Percentiles rank a stretch among this genome's conserved stretches.
Evolutionary conservation across 2,888 invertebrate genomes (phyloP).

Genomic region (Drosophila nigritarsus): DNA sequence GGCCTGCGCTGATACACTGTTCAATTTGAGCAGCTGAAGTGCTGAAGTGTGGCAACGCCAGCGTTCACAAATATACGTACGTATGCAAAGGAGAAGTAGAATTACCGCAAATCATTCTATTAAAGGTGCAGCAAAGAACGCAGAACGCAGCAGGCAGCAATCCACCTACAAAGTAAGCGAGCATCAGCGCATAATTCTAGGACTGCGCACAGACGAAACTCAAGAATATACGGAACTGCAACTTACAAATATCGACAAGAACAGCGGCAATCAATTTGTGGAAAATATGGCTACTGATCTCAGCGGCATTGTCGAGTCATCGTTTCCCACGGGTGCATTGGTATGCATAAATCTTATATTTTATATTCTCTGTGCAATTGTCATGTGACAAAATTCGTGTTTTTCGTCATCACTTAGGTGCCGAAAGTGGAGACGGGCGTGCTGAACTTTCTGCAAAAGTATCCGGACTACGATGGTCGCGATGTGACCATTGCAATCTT

Average conservation of each 20-base stretch:
- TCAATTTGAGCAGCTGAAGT: constrained; percentile 38
- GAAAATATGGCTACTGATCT: constrained; percentile 68
- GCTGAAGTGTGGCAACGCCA: constrained; percentile 36
- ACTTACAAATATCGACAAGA: constrained; percentile 21
- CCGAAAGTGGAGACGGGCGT: constrained; percentile 98
- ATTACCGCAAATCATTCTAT: constrained; percentile 63
- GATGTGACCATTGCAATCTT: constrained; percentile 97
- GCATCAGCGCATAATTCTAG: constrained; percentile 24
- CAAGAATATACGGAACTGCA: constrained; percentile 25
- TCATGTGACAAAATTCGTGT: not conserved
- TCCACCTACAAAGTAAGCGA: constrained; percentile 21
- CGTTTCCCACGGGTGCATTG: constrained; percentile 93
- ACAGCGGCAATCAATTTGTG: constrained; percentile 32
- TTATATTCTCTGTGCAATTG: not conserved
- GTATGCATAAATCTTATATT: constrained; percentile 82
- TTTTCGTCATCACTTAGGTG: constrained; percentile 20
- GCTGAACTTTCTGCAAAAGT: constrained; percentile 93
- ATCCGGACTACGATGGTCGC: constrained; percentile 96
- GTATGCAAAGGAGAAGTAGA: constrained; percentile 39
- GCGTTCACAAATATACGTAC: constrained; percentile 39
- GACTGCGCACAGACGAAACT: constrained; percentile 21
- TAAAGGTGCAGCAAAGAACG: constrained; percentile 38
- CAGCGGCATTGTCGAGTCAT: constrained; percentile 86
- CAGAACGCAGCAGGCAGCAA: constrained; percentile 35
- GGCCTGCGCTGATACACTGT: constrained; percentile 15